phyloP scores from a whole-genome alignment of 2,113 vertebrate species.

The Sus scrofa region DNA sequence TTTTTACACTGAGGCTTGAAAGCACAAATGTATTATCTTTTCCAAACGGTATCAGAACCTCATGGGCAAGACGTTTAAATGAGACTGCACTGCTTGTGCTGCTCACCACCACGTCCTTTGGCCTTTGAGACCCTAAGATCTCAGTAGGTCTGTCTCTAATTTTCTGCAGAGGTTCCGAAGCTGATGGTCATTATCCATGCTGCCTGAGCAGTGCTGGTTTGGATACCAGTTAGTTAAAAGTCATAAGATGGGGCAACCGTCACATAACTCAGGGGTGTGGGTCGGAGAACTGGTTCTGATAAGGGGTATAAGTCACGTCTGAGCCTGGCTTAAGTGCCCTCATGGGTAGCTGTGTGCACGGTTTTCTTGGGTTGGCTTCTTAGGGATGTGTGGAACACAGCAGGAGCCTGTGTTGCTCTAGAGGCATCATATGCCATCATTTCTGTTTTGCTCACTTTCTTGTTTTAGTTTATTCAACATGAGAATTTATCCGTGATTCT shows the following conservation, averaged over 20 bases:
- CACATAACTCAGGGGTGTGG: neutral
- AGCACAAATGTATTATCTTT: neutral
- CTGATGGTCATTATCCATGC: neutral
- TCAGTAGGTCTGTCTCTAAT: neutral
- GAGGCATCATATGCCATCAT: neutral
- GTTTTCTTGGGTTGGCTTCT: neutral
- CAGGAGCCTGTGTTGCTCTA: neutral
- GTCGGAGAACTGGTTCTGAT: neutral
- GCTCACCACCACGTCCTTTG: neutral
- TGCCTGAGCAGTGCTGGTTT: neutral
- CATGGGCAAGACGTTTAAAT: neutral
- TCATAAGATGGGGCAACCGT: neutral
- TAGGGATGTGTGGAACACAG: neutral
- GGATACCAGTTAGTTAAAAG: neutral
- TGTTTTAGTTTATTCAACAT: neutral
- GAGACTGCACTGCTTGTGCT: neutral
- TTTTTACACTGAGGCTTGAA: neutral
- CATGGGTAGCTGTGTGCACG: neutral
- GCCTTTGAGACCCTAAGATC: neutral
- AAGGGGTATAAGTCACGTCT: neutral
- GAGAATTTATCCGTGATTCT: neutral
- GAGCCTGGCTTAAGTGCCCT: neutral
- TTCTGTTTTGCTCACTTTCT: slow-evolving; percentile 26
- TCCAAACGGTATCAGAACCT: neutral
- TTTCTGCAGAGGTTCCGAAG: neutral